A percentile compares a stretch with the other conserved stretches of the same genome.
These are phyloP conservation scores for Zeus faber DNA, from an alignment of 2,113 vertebrate species.

Conservation along the genomic window DNA sequence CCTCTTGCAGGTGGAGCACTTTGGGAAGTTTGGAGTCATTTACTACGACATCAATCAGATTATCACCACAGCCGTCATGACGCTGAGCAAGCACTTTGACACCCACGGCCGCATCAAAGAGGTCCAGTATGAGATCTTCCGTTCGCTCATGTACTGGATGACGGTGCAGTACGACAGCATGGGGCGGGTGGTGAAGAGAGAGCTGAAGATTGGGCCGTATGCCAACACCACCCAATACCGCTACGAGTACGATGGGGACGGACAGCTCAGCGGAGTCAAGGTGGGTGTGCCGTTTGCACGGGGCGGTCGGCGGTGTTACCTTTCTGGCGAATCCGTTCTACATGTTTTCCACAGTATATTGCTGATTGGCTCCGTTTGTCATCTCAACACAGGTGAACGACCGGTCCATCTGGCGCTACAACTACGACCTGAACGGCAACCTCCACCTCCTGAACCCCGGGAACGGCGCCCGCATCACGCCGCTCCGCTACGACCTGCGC, in stretches of 20 bases:
- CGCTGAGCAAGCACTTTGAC: slow-evolving; percentile 97
- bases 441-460: slow-evolving; percentile 93
- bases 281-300: slow-evolving; percentile 59
- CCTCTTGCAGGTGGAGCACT: slow-evolving; percentile 83
- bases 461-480: slow-evolving; percentile 90
- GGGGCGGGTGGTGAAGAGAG: slow-evolving; percentile 94
- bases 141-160: slow-evolving; percentile 99
- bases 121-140: slow-evolving; percentile 98
- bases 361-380: no score
- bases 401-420: slow-evolving; percentile 98
- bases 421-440: slow-evolving; percentile 97
- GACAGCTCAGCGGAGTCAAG: slow-evolving; percentile 93
- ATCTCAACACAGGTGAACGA: slow-evolving; percentile 92
- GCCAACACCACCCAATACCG: slow-evolving; percentile 98
- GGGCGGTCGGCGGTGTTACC: no score
- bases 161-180: slow-evolving; percentile 98
- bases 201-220: slow-evolving; percentile 96
- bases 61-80: slow-evolving; percentile 98
- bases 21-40: slow-evolving; percentile 98
- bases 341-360: no score
- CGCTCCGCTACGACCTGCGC: slow-evolving; percentile 92
- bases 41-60: slow-evolving; percentile 99
- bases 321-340: no score
- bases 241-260: slow-evolving; percentile 96
- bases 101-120: slow-evolving; percentile 98